phyloP scores from a whole-genome alignment of 1,140 invertebrate species.

The Orchesella cincta region DNA sequence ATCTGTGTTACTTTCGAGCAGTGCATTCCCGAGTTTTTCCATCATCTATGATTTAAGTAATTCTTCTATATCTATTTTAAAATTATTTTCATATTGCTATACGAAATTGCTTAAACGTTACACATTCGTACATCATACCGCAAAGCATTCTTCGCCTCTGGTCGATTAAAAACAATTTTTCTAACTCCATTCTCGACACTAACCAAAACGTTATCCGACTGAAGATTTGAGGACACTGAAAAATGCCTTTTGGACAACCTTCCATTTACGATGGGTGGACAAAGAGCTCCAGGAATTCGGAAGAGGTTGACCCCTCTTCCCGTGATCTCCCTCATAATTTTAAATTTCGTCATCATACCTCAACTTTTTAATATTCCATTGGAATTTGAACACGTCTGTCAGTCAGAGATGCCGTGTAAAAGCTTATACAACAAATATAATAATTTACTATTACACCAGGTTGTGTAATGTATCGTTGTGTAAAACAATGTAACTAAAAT shows the following conservation, averaged over 20 bases:
- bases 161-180: constrained; percentile 72
- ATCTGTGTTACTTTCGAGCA: constrained; percentile 70
- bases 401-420: no score
- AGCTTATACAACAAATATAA: no score
- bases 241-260: background rate
- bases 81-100: constrained; percentile 9
- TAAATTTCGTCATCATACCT: no score
- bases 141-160: constrained; percentile 77
- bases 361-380: no score
- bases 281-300: no score
- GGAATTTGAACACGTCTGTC: no score
- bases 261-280: no score
- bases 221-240: background rate
- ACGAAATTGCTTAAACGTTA: background rate
- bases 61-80: background rate
- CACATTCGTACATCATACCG: constrained; percentile 58
- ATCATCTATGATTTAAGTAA: constrained; percentile 65
- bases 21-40: constrained; percentile 62
- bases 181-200: constrained; percentile 56
- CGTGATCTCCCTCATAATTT: no score
- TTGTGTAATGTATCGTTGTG: no score
- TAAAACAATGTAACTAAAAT: no score
- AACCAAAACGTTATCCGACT: background rate
- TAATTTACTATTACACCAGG: no score
- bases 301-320: no score